phyloP scores from a whole-genome alignment of 2,888 invertebrate species.

The Phasia obesa region DNA sequence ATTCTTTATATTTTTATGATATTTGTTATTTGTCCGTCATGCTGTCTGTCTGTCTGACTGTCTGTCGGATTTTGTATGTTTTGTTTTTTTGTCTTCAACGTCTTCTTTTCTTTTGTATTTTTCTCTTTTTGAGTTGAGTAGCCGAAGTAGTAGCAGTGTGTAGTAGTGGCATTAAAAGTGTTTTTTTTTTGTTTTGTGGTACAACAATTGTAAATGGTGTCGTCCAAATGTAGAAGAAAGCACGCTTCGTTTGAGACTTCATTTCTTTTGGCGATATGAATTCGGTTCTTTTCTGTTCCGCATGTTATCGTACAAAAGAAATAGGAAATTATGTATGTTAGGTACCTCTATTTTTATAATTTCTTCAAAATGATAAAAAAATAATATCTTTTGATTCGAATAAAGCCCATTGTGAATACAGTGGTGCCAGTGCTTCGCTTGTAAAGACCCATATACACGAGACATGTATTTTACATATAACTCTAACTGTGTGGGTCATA shows the following conservation, averaged over 20 bases:
- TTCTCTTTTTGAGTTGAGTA: slow-evolving; percentile 48
- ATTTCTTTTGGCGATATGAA: slow-evolving; percentile 49
- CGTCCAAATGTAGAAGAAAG: slow-evolving; percentile 45
- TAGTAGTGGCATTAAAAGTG: slow-evolving; percentile 13
- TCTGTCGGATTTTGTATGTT: slow-evolving; percentile 55
- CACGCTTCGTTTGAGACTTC: slow-evolving; percentile 63
- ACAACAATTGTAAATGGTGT: slow-evolving; percentile 60
- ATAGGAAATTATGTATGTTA: slow-evolving; percentile 6
- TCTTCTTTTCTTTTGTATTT: slow-evolving; percentile 34
- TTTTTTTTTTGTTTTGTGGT: slow-evolving; percentile 24
- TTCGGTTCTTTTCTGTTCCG: slow-evolving; percentile 37
- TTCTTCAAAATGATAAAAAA: not conserved
- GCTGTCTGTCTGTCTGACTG: too few relatives aligned
- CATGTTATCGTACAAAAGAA: slow-evolving; percentile 2
- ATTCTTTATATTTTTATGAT: slow-evolving; percentile 67
- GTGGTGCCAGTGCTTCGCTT: too few relatives aligned
- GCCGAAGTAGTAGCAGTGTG: slow-evolving; percentile 33
- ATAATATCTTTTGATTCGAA: not conserved
- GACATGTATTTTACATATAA: too few relatives aligned
- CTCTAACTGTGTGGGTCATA: too few relatives aligned
- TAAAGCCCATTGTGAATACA: not conserved
- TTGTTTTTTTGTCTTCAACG: slow-evolving; percentile 25
- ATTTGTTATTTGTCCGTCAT: slow-evolving; percentile 38
- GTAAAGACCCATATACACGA: too few relatives aligned
- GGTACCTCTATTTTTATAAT: not conserved